phyloP scores from a whole-genome alignment of 2,113 vertebrate species.

The Nanger granti region DNA sequence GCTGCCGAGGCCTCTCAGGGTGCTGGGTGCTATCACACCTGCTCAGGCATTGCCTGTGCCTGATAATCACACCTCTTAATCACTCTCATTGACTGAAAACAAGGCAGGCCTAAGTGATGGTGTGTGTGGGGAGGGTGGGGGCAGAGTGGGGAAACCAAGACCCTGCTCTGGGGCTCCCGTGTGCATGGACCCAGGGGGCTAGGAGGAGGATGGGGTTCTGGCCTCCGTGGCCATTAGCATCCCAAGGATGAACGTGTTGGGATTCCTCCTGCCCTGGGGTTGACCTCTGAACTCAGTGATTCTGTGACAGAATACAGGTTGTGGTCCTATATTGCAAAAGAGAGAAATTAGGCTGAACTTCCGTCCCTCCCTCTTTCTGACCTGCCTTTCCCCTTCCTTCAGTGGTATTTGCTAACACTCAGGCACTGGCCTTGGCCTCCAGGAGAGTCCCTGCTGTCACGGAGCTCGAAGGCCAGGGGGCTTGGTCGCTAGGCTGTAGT shows the following conservation, averaged over 20 bases:
- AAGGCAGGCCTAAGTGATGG: not conserved
- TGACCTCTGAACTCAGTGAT: not conserved
- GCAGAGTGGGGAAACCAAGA: not conserved
- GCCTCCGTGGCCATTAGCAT: not conserved
- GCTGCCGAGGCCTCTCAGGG: not conserved
- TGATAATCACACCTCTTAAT: conserved; percentile 57
- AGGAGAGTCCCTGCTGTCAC: not conserved
- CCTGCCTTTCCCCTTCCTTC: not conserved
- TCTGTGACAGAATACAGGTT: not conserved
- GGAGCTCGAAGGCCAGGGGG: not conserved
- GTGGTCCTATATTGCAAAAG: not conserved
- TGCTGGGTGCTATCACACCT: conserved; percentile 37
- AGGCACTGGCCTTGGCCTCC: not conserved
- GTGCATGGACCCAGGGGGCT: not conserved
- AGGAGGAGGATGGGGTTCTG: not conserved
- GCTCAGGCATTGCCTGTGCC: not conserved
- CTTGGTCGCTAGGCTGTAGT: not conserved
- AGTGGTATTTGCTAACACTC: not conserved
- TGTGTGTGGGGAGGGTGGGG: rapidly evolving
- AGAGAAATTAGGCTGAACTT: not conserved
- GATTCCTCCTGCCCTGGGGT: not conserved
- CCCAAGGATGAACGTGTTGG: not conserved
- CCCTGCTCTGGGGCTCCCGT: not conserved
- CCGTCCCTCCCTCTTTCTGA: not conserved
- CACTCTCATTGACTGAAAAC: conserved; percentile 60